A percentile compares a stretch with the other conserved stretches of the same genome.
These are phyloP conservation scores for Campodea augens DNA, from an alignment of 1,140 invertebrate genomes.

Conservation along the genomic window DNA sequence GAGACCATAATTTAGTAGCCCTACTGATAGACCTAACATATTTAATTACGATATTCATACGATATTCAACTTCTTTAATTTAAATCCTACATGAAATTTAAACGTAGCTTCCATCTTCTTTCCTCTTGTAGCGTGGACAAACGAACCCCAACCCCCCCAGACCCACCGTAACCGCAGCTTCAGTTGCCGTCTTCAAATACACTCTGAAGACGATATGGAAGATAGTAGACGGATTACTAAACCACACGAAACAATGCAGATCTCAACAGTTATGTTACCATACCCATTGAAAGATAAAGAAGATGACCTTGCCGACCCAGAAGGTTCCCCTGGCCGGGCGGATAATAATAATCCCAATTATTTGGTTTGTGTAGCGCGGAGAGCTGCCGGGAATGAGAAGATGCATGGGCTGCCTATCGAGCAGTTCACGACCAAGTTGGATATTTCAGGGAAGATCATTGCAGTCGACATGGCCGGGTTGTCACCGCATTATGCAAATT, in stretches of 20 bases:
- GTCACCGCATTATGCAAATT: conserved; percentile 37
- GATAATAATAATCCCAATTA: conserved; percentile 36
- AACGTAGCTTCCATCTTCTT: too few relatives aligned
- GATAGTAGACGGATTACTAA: conserved; percentile 52
- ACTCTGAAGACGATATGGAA: conserved; percentile 57
- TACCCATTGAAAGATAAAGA: too few relatives aligned
- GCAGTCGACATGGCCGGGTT: conserved; percentile 51
- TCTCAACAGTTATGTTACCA: too few relatives aligned
- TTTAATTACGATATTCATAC: too few relatives aligned
- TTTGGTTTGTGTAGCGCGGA: conserved; percentile 59
- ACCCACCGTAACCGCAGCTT: conserved; percentile 48
- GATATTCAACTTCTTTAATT: too few relatives aligned
- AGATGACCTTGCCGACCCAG: conserved; percentile 22
- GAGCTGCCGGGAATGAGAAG: conserved; percentile 66
- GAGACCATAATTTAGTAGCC: too few relatives aligned
- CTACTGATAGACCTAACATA: too few relatives aligned
- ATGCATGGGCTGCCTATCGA: conserved; percentile 45
- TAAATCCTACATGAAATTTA: too few relatives aligned
- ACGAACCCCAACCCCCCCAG: conserved; percentile 28
- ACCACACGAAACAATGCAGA: conserved; percentile 57
- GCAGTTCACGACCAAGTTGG: conserved; percentile 82
- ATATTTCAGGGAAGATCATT: conserved; percentile 63
- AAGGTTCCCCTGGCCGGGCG: too few relatives aligned
- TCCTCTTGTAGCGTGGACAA: conserved; percentile 28
- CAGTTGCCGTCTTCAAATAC: conserved; percentile 64